Base-by-base conservation (phyloP, 2,888 invertebrate species). In the Cosmorhoe ocellata region DNA sequence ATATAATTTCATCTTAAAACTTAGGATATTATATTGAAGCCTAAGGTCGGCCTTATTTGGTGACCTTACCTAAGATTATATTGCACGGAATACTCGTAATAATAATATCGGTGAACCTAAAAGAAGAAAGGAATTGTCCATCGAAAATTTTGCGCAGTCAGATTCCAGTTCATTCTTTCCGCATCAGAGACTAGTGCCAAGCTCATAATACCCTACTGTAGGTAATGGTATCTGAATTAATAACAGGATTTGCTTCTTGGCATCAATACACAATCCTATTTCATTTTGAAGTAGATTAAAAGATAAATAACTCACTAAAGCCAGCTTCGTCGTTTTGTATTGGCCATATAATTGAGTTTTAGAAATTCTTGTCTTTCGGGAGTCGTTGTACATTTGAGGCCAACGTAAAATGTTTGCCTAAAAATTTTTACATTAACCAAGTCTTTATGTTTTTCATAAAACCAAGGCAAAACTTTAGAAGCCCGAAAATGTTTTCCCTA, bases 191-290 rank as follows among this genome's bases (percentile, higher is more conserved):
- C 9, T 40, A 32, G 47, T 48, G 52, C 52, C 52, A 52, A 52
- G 32, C 42, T 43, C 31, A 47, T 31, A 14, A 52, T 43, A 18
- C 38, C 33, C 40, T 52, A 52, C 43, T 44, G 36, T 52, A n/a
- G n/a, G n/a, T n/a, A n/a, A n/a, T n/a, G n/a, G n/a, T n/a, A n/a
- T n/a, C n/a, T n/a, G n/a, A n/a, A n/a, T n/a, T n/a, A n/a, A n/a
- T n/a, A n/a, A n/a, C n/a, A n/a, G n/a, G n/a, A n/a, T 53, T 40
- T 42, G 40, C 44, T 32, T 44, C 52, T 53, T 53, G 48, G 53
- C 53, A 48, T 42, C 48, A 36, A 52, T 47, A 40, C 48, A 52
- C 43, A 52, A 32, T 53, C 44, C 44, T 44, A 48, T 53, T 48
- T 44, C 39, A 36, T 32, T 36, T 44, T 52, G 37, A 44, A 53